phyloP scores from a whole-genome alignment of 2,888 invertebrate genomes.

The Mellilla xanthometata region DNA sequence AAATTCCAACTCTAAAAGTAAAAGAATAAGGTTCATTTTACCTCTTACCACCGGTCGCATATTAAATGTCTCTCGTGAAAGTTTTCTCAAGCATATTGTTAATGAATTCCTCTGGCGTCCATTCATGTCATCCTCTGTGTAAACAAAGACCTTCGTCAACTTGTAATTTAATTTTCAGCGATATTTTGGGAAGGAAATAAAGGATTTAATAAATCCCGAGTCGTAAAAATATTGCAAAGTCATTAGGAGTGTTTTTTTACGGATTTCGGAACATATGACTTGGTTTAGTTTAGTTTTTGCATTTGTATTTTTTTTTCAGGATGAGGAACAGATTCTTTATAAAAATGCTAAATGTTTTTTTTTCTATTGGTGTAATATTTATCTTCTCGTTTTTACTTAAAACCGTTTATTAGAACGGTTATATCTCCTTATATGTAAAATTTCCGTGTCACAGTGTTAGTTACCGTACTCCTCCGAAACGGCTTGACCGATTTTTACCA shows the following conservation, averaged over 20 bases:
- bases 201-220: constrained; percentile 37
- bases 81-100: constrained; percentile 66
- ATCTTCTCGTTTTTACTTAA: too few species aligned
- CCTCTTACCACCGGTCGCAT: not conserved
- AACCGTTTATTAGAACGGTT: too few species aligned
- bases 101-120: constrained; percentile 72
- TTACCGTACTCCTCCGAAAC: too few species aligned
- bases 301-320: too few species aligned
- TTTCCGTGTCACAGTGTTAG: too few species aligned
- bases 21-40: constrained; percentile 35
- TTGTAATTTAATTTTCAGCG: constrained; percentile 47
- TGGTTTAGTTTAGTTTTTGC: not conserved
- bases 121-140: constrained; percentile 75
- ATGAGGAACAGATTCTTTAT: too few species aligned
- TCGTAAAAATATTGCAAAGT: constrained; percentile 25
- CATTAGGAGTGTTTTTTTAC: constrained; percentile 27
- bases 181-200: constrained; percentile 42
- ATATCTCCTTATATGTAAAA: too few species aligned
- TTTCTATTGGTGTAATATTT: too few species aligned
- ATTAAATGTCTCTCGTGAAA: constrained; percentile 31
- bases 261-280: constrained; percentile 10
- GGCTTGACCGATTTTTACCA: too few species aligned
- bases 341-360: too few species aligned
- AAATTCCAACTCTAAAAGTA: constrained; percentile 27
- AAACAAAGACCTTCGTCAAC: constrained; percentile 73